Base-by-base conservation (phyloP, 2,888 invertebrate genomes). In the Timandra comae region DNA sequence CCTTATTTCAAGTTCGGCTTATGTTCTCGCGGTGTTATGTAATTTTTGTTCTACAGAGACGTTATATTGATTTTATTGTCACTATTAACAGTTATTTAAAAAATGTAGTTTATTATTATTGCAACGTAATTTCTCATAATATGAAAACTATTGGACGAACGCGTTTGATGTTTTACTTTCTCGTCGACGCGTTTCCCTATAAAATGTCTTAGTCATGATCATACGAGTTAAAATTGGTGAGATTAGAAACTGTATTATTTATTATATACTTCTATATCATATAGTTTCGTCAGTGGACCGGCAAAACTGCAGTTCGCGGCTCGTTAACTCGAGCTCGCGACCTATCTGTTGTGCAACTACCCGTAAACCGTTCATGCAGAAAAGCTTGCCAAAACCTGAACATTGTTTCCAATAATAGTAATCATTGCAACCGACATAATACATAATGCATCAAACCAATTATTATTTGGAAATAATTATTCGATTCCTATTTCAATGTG, bases 321-420 rank as follows among this genome's bases (percentile, higher is more conserved):
- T 70, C 41, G 62, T 73, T 75, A 64, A 50, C 49, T 61, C 45
- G 45, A 40, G 48, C 54, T 52, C 41, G 59, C 66, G 71, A 77
- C 70, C 73, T 77, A 63, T 59, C 31, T 30, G 58, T 78, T 78
- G 64, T 61, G 64, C 62, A 78, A 79, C 52, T 24, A 19, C 29
- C 38, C 33, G 39, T 38, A 41, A 49, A 50, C 53, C 68, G 61
- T 64, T 75, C 73, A 66, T 56, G 72, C 72, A 70, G 66, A 77
- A 77, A 57, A 46, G 50, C 65, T 69, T 63, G 61, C 66, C 60
- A 65, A 70, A 75, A 68, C 52, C 42, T 59, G 52, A 54, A 34
- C 41, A 33, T 42, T 30, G 36, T 38, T 30, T 36, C 34, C 29
- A 31, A 41, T 33, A 30, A 30, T 12, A 27, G 30, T 29, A 29